phyloP scores from a whole-genome alignment of 2,888 invertebrate species.

The Zootermopsis nevadensis region DNA sequence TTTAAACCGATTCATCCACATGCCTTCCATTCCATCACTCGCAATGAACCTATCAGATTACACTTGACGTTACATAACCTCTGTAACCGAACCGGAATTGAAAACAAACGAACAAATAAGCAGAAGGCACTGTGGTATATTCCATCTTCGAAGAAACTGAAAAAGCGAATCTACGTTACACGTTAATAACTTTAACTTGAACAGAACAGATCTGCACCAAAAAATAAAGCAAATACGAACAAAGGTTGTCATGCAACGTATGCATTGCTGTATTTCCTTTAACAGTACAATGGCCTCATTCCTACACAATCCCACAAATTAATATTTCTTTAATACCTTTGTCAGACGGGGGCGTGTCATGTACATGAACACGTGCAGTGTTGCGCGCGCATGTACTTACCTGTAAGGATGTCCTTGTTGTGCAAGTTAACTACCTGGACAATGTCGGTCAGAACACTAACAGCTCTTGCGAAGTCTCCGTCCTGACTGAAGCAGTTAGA shows the following conservation, averaged over 20 bases:
- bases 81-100: too few relatives aligned
- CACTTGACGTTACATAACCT: too few relatives aligned
- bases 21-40: too few relatives aligned
- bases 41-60: too few relatives aligned
- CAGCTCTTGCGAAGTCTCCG: neutral
- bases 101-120: too few relatives aligned
- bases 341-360: slow-evolving; percentile 3
- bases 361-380: neutral
- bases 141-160: too few relatives aligned
- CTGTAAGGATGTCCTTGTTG: neutral
- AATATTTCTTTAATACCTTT: neutral
- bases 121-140: too few relatives aligned
- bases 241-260: neutral
- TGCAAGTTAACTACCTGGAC: neutral
- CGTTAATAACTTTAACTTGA: too few relatives aligned
- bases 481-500: neutral
- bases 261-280: too few relatives aligned
- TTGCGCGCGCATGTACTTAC: slow-evolving; percentile 4
- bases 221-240: neutral
- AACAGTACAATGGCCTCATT: neutral
- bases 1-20: too few relatives aligned
- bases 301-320: neutral
- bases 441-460: neutral
- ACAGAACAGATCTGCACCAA: too few relatives aligned
- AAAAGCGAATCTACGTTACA: too few relatives aligned